Percentiles rank a stretch among this genome's conserved stretches.
Evolutionary conservation across 2,888 invertebrate species (phyloP).

Genomic region (Philhelius pedissequus): DNA sequence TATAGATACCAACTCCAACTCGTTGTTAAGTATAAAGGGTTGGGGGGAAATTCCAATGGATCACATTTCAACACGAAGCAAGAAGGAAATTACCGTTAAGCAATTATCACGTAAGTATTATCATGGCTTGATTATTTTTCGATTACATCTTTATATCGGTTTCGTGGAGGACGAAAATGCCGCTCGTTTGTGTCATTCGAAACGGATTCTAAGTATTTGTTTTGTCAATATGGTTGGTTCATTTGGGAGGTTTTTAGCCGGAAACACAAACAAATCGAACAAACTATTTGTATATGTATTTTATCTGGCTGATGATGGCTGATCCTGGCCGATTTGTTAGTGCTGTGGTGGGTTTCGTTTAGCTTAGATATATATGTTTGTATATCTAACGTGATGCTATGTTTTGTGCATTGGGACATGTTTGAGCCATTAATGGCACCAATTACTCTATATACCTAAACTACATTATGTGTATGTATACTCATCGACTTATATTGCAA

Average conservation of each 20-base stretch:
- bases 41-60: background rate
- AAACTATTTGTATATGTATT: no score
- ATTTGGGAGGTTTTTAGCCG: slow-evolving; percentile 7
- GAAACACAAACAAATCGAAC: slow-evolving; percentile 19
- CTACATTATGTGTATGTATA: no score
- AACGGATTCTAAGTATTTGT: slow-evolving; percentile 1
- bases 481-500: slow-evolving; percentile 24
- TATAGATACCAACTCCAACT: background rate
- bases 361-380: background rate
- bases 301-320: background rate
- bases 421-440: slow-evolving; percentile 7
- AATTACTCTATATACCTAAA: slow-evolving; percentile 11
- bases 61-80: slow-evolving; percentile 30
- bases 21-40: background rate
- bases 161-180: background rate
- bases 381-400: background rate
- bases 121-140: slow-evolving; percentile 67
- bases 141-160: slow-evolving; percentile 59
- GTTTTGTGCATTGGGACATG: slow-evolving; percentile 26
- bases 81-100: slow-evolving; percentile 62
- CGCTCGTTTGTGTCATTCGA: background rate
- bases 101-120: slow-evolving; percentile 65
- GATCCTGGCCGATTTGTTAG: background rate
- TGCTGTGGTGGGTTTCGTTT: background rate
- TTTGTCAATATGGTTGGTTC: slow-evolving; percentile 17